phyloP scores from a whole-genome alignment of 1,140 invertebrate genomes.

The Formica exsecta region DNA sequence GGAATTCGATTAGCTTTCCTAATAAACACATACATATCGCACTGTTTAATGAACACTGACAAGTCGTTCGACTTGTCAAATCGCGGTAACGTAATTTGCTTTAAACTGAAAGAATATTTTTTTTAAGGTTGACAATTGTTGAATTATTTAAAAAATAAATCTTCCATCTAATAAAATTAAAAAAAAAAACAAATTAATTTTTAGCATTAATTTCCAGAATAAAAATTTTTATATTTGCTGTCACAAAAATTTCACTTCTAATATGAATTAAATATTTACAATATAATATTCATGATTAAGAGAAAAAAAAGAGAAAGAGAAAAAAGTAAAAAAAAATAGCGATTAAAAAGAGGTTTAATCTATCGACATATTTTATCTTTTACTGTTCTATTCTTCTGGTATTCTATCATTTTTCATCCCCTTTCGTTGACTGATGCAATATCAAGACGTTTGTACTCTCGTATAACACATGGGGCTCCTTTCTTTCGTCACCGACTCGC shows the following conservation, averaged over 20 bases:
- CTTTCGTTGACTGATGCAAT: slow-evolving; percentile 8
- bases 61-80: slow-evolving; percentile 39
- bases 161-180: neutral
- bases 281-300: no score
- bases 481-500: slow-evolving; percentile 55
- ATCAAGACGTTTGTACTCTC: slow-evolving; percentile 5
- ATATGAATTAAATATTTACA: neutral
- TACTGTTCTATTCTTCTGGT: neutral
- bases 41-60: slow-evolving; percentile 48
- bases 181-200: neutral
- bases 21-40: slow-evolving; percentile 39
- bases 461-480: neutral
- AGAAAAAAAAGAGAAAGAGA: neutral
- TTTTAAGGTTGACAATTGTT: neutral
- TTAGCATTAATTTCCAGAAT: neutral
- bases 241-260: neutral
- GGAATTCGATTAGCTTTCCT: slow-evolving; percentile 43
- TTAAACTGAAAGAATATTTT: neutral
- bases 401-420: neutral
- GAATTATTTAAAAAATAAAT: neutral
- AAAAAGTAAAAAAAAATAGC: neutral
- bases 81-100: slow-evolving; percentile 26
- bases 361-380: neutral
- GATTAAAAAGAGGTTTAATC: neutral
- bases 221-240: neutral